A percentile compares a stretch with the other conserved stretches of the same genome.
phyloP scores from a whole-genome alignment of 1,140 invertebrate species.

The Drosophila mauritiana region DNA sequence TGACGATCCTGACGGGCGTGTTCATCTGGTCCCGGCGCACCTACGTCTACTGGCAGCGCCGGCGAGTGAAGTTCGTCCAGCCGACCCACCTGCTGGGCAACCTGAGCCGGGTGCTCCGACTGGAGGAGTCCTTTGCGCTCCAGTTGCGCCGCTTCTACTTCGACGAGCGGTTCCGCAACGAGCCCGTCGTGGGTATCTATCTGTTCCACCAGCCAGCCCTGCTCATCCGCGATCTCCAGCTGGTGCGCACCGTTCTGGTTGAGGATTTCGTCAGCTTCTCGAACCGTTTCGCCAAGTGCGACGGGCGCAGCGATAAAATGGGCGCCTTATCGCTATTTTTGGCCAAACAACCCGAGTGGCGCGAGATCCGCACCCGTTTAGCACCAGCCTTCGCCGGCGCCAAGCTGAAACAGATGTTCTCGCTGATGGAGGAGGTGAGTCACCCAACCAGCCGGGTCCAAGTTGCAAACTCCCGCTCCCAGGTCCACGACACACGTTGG shows the following conservation, averaged over 20 bases:
- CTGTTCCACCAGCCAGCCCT: conserved; percentile 85
- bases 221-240: conserved; percentile 85
- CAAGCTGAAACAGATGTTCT: conserved; percentile 87
- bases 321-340: conserved; percentile 79
- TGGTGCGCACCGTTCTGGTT: conserved; percentile 85
- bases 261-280: conserved; percentile 85
- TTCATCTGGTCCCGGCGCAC: conserved; percentile 82
- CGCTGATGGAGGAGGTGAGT: conserved; percentile 85
- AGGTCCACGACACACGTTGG: conserved; percentile 1
- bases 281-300: conserved; percentile 75
- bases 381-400: conserved; percentile 86
- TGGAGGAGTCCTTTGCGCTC: conserved; percentile 73
- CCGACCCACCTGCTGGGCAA: conserved; percentile 75
- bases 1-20: conserved; percentile 74
- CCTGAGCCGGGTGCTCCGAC: conserved; percentile 69
- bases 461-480: not conserved
- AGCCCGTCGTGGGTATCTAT: conserved; percentile 84
- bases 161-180: conserved; percentile 66
- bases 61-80: conserved; percentile 79
- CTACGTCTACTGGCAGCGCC: conserved; percentile 81
- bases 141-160: conserved; percentile 76
- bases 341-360: conserved; percentile 85
- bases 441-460: not conserved
- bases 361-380: conserved; percentile 85
- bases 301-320: conserved; percentile 69